Evolutionary conservation across 2,797 vertebrate species (phyloP).

Genomic region (Fistularia tabacaria): DNA sequence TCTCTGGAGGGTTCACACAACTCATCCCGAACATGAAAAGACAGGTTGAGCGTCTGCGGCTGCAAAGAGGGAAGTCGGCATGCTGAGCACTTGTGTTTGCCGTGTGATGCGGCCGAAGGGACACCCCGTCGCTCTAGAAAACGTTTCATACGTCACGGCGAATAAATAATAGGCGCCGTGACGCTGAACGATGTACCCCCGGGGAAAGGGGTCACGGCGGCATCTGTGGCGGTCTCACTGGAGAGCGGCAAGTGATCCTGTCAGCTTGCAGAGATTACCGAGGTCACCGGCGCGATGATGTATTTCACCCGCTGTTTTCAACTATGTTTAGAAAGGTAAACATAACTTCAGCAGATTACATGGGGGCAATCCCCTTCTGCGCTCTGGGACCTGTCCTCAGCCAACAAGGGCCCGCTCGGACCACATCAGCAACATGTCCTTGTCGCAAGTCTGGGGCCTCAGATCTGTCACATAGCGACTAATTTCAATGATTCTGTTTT

Average conservation of each 20-base stretch:
- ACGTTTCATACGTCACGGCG: conserved; percentile 5
- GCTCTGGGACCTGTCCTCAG: no score
- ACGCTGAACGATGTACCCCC: not conserved
- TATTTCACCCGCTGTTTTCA: conserved; percentile 48
- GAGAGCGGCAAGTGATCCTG: conserved; percentile 33
- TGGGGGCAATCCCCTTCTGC: conserved; percentile 20
- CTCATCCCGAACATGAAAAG: conserved; percentile 38
- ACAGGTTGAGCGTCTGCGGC: conserved; percentile 21
- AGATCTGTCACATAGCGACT: no score
- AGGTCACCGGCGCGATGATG: conserved; percentile 25
- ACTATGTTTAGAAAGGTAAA: conserved; percentile 62
- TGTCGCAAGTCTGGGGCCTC: no score
- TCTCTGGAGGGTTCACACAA: conserved; percentile 24
- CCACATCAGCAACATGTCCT: no score
- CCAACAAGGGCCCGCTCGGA: no score
- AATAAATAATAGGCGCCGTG: not conserved
- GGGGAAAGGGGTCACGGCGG: not conserved
- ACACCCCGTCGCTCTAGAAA: not conserved
- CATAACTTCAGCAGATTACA: conserved; percentile 50
- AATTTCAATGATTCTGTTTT: no score
- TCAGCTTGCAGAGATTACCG: conserved; percentile 46
- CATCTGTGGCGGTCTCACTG: not conserved
- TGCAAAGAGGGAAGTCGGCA: not conserved
- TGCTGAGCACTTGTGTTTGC: conserved; percentile 4
- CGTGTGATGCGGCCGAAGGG: conserved; percentile 1